Base-by-base conservation (phyloP, 2,797 vertebrate genomes). In the Clarias fuscus region DNA sequence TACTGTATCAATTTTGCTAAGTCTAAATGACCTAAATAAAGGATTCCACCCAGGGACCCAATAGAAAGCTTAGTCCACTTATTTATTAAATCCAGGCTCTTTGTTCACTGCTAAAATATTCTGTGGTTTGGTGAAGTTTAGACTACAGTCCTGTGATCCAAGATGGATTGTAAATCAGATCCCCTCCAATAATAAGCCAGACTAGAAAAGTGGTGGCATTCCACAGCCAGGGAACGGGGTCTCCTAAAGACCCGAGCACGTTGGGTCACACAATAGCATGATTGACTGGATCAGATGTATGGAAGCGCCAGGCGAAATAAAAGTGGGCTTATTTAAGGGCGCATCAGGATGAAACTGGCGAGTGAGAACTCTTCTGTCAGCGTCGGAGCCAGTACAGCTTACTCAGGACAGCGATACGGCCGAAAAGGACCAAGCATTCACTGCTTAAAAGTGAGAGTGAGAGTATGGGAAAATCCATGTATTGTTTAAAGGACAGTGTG, bases 11-110 rank as follows among this genome's bases (percentile, higher is more conserved):
- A 93, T 94, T 93, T 92, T 94, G 91, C 91, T 92, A 92, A 91
- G 92, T 92, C 89, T 92, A 94, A 94, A 94, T 94, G 92, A 94
- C 94, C 94, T 93, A 94, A 95, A 95, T 94, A 95, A 94, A 93
- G 92, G 93, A 94, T 92, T 94, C 93, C 93, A 93, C 93, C 92
- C 88, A 77, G 90, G 91, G 92, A 91, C 91, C 94, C 90, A 93
- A 94, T 92, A 92, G 93, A 92, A 90, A 91, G 93, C 93, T 95
- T 93, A 94, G 92, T 94, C 93, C 93, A 94, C 93, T 93, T 93
- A 94, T 95, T 94, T 95, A 95, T 95, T 95, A 92, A 95, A 95
- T 95, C 93, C 94, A 95, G 94, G 91, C 90, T 92, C 90, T 94
- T 95, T 94, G 92, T 94, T 93, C 92, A 90, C 91, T 94, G 93